phyloP scores from a whole-genome alignment of 1,140 invertebrate species.

The honey bee (Apis mellifera) region DNA sequence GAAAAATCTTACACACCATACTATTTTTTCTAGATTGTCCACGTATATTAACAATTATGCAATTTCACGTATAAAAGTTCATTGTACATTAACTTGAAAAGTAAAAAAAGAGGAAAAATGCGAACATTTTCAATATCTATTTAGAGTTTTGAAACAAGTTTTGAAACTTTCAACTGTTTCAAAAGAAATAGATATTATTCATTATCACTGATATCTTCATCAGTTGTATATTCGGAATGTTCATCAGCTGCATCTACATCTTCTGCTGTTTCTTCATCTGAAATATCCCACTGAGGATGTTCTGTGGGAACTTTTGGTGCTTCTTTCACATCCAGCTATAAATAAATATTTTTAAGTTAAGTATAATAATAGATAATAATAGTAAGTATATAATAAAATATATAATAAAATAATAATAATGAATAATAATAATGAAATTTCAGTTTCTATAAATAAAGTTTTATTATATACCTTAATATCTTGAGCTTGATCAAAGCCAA shows the following conservation, averaged over 20 bases:
- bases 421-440: constrained; percentile 9
- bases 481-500: constrained; percentile 94
- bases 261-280: constrained; percentile 94
- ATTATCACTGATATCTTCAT: constrained; percentile 86
- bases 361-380: not conserved
- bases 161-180: constrained; percentile 4
- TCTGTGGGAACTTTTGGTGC: constrained; percentile 93
- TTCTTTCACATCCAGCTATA: constrained; percentile 95
- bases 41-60: constrained; percentile 66
- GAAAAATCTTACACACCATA: constrained; percentile 64
- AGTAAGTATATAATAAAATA: too few species aligned
- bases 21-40: constrained; percentile 66
- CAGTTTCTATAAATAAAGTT: not conserved
- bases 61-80: constrained; percentile 67
- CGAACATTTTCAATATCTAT: constrained; percentile 54
- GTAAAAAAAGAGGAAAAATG: constrained; percentile 66
- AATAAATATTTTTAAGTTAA: constrained; percentile 53
- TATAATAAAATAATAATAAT: not conserved
- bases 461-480: constrained; percentile 89
- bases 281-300: constrained; percentile 98
- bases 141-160: not conserved
- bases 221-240: constrained; percentile 88
- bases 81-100: constrained; percentile 64
- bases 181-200: constrained; percentile 73
- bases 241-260: constrained; percentile 86